Base-by-base conservation (phyloP, 1,140 invertebrate species). In the Melipona quadrifasciata region DNA sequence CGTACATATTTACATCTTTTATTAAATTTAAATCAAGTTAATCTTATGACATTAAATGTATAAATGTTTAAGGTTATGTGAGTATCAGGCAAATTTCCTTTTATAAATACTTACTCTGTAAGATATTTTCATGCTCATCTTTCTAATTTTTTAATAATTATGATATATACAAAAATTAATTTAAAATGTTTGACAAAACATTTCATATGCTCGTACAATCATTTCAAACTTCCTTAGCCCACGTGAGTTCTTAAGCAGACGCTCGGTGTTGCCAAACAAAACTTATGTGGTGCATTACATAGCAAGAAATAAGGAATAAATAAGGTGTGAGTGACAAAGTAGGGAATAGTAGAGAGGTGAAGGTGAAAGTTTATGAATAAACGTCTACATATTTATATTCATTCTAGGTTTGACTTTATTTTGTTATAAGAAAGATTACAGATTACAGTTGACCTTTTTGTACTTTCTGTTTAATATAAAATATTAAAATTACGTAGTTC, bases 101-200 rank as follows among this genome's bases (percentile, higher is more conserved):
- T 79, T 53, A 64, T 57, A 65, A 34, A 61, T 47, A 34, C 19
- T 64, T 81, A 71, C 86, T 70, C 19, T 87, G 6, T 73, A 65
- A 78, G 12, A 6, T 17, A 4, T 47, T 19, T 87, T 83, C 85
- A 87, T 87, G n/a, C 75, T 87, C 0, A 31, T 51, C 14, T 16
- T 67, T 6, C 19, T 47, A 71, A 58, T 53, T 78, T 10, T 61
- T 27, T 24, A 34, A 51, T 51, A 16, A 55, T 12, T 39, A 19
- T n/a, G 16, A 47, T 76, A 21, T 27, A 31, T 27, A 10, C 51
- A 70, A 71, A 79, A 55, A 47, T 39, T 71, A 53, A 71, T 27
- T 53, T 8, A 53, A 34, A 79, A 61, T 17, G 19, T 10, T 10
- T 21, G n/a, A 21, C 27, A 61, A 78, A 61, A 71, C 19, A 71